These are phyloP conservation scores for Apamea epomidion DNA, from an alignment of 2,888 invertebrate species.

Conservation along the genomic window DNA sequence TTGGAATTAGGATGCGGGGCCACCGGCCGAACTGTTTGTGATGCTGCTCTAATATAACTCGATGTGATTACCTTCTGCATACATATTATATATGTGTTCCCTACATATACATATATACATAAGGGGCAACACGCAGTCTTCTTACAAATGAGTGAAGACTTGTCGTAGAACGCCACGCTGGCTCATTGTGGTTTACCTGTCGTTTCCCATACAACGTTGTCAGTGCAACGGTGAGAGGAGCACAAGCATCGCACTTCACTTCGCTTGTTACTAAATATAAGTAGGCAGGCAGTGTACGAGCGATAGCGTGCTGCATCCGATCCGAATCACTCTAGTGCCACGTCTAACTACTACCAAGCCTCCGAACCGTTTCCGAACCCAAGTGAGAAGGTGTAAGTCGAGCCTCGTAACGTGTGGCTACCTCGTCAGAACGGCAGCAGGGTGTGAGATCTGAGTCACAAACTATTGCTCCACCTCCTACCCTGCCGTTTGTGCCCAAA, in stretches of 20 bases:
- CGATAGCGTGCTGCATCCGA: too few species aligned
- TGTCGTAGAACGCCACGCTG: neutral
- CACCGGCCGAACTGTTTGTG: constrained; percentile 19
- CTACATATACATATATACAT: neutral
- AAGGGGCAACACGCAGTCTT: neutral
- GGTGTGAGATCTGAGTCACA: too few species aligned
- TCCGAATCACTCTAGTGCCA: neutral
- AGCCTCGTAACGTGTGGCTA: too few species aligned
- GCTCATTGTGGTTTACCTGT: neutral
- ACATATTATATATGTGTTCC: neutral
- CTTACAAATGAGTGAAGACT: neutral
- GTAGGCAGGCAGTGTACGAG: too few species aligned
- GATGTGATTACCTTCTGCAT: constrained; percentile 10
- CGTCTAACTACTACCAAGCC: neutral
- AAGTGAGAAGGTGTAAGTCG: too few species aligned
- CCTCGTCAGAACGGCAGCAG: too few species aligned
- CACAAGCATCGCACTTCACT: neutral
- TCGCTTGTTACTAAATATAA: too few species aligned
- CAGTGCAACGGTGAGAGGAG: neutral
- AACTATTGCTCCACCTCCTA: too few species aligned
- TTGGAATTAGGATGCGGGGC: constrained; percentile 7
- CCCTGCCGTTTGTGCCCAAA: too few species aligned
- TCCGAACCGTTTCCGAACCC: too few species aligned
- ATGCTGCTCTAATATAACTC: constrained; percentile 11
- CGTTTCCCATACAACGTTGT: neutral